Percentiles rank a stretch among this genome's conserved stretches.
These are phyloP conservation scores for Chromoteleia sp. DNA, from an alignment of 2,888 invertebrate species.

Conservation along the genomic window DNA sequence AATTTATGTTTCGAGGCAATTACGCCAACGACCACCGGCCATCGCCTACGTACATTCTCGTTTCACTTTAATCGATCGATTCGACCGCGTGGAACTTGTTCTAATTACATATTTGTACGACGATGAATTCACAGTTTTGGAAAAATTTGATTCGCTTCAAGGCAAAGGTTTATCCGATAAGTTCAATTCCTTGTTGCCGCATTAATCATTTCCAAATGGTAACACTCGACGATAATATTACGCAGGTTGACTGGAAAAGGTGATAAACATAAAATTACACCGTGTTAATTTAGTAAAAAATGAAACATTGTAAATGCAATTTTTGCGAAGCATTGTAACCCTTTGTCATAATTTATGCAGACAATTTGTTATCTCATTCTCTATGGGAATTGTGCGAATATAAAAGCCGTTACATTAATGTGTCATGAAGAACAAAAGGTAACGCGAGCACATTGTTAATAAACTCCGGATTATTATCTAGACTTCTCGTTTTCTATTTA, in stretches of 20 bases:
- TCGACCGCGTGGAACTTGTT: conserved; percentile 55
- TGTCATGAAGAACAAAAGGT: conserved; percentile 31
- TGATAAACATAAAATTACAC: no score
- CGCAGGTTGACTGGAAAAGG: conserved; percentile 1
- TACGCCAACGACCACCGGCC: conserved; percentile 65
- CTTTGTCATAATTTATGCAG: conserved; percentile 17
- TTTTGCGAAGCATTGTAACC: conserved; percentile 10
- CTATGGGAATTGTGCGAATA: conserved; percentile 21
- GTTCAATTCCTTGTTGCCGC: conserved; percentile 12
- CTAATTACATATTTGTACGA: conserved; percentile 63
- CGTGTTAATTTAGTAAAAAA: conserved; percentile 1
- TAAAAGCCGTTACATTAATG: conserved; percentile 35
- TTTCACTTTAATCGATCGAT: conserved; percentile 69
- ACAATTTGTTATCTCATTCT: conserved; percentile 35
- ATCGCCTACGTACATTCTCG: conserved; percentile 67
- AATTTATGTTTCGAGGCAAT: conserved; percentile 71
- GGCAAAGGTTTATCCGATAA: conserved; percentile 24
- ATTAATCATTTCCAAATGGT: conserved; percentile 30
- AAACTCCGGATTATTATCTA: conserved; percentile 26
- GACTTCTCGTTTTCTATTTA: conserved; percentile 47
- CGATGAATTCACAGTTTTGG: conserved; percentile 31
- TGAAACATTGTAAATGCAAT: conserved; percentile 1
- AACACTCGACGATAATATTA: conserved; percentile 13
- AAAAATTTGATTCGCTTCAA: conserved; percentile 43
- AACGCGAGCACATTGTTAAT: conserved; percentile 22